These are phyloP conservation scores for Lophius piscatorius DNA, from an alignment of 2,113 vertebrate genomes.

Conservation along the genomic window DNA sequence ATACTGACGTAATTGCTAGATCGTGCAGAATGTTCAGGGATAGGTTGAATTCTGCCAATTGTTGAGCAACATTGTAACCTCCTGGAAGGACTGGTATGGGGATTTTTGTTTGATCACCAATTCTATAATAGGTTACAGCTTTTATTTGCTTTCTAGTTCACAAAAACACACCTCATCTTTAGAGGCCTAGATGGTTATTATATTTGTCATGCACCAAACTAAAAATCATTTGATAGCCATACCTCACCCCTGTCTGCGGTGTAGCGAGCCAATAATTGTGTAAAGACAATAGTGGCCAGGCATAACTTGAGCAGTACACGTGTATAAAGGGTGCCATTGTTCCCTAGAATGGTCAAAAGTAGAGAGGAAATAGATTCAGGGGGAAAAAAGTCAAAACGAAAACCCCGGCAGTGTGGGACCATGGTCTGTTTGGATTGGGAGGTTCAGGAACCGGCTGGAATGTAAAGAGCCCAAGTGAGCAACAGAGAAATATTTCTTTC, in stretches of 20 bases:
- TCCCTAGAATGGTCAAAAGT: slow-evolving; percentile 61
- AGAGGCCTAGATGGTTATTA: slow-evolving; percentile 29
- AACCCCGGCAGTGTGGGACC: slow-evolving; percentile 70
- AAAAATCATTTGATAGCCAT: slow-evolving; percentile 32
- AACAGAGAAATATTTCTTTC: slow-evolving; percentile 81
- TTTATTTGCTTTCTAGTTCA: slow-evolving; percentile 19
- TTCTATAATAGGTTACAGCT: slow-evolving; percentile 28
- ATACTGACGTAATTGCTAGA: no score
- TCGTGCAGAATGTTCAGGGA: no score
- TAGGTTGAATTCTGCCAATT: no score
- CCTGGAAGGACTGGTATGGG: no score
- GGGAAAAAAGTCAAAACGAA: slow-evolving; percentile 64
- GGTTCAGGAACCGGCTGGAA: slow-evolving; percentile 78
- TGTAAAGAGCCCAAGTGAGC: slow-evolving; percentile 73
- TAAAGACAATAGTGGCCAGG: slow-evolving; percentile 55
- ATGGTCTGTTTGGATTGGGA: slow-evolving; percentile 78
- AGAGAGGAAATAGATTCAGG: slow-evolving; percentile 74
- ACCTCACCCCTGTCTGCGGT: slow-evolving; percentile 38
- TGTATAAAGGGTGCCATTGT: slow-evolving; percentile 73
- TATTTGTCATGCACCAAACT: slow-evolving; percentile 32
- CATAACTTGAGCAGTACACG: slow-evolving; percentile 40
- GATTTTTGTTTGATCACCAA: slow-evolving; percentile 13
- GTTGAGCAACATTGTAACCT: no score
- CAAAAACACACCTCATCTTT: neutral
- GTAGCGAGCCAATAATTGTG: slow-evolving; percentile 40